A percentile compares a stretch with the other conserved stretches of the same genome.
These are phyloP conservation scores for Cordilura impudica DNA, from an alignment of 2,888 invertebrate genomes.

Conservation along the genomic window DNA sequence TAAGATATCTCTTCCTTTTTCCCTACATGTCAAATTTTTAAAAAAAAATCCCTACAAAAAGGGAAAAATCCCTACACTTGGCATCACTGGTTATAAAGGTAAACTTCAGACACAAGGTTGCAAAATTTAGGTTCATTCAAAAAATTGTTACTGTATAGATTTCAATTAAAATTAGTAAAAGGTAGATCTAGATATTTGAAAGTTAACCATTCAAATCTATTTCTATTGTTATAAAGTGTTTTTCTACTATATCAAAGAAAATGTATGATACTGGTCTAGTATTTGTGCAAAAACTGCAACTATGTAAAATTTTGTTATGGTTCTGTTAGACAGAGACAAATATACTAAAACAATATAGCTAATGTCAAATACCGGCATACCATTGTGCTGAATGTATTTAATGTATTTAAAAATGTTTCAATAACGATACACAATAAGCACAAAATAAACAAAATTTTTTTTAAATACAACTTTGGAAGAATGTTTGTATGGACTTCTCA, in stretches of 20 bases:
- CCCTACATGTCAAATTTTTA: too few species aligned
- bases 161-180: not conserved
- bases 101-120: conserved; percentile 55
- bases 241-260: not conserved
- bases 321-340: conserved; percentile 10
- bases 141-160: too few species aligned
- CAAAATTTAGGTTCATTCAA: not conserved
- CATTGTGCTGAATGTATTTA: too few species aligned
- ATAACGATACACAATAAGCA: too few species aligned
- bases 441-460: too few species aligned
- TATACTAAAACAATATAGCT: not conserved
- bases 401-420: too few species aligned
- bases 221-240: not conserved
- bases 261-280: not conserved
- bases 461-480: too few species aligned
- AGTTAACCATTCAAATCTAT: not conserved
- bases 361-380: conserved; percentile 28
- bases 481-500: too few species aligned
- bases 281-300: conserved; percentile 48
- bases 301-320: conserved; percentile 59
- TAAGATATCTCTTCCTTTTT: too few species aligned
- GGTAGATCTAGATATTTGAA: not conserved
- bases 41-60: too few species aligned
- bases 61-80: too few species aligned
- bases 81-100: too few species aligned